Percentiles rank a stretch among this genome's conserved stretches.
Evolutionary conservation across 2,888 invertebrate species (phyloP).

Genomic region (Plagiodera versicolora): DNA sequence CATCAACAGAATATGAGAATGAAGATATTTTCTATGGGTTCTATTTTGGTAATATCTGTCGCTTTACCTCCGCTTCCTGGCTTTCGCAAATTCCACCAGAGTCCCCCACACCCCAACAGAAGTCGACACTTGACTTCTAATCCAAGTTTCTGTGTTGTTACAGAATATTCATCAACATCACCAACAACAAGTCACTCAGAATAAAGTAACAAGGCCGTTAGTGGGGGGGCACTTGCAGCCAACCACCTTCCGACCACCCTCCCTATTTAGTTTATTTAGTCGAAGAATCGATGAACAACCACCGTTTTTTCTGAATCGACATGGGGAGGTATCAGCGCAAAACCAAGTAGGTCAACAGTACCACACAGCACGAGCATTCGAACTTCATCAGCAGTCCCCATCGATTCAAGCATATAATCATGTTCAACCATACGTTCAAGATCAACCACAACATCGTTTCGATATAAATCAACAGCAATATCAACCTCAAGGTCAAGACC

Average conservation of each 20-base stretch:
- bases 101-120: constrained; percentile 21
- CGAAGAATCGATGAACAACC: constrained; percentile 31
- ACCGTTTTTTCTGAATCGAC: constrained; percentile 17
- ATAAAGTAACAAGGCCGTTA: constrained; percentile 42
- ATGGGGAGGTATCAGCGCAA: constrained; percentile 9
- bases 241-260: constrained; percentile 54
- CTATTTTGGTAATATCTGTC: background rate
- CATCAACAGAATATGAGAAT: too few relatives aligned
- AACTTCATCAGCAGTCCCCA: constrained; percentile 15
- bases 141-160: constrained; percentile 39
- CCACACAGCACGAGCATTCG: constrained; percentile 16
- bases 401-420: constrained; percentile 3
- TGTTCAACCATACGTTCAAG: constrained; percentile 13
- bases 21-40: too few relatives aligned
- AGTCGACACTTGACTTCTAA: constrained; percentile 20
- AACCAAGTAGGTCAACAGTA: background rate
- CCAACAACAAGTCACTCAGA: constrained; percentile 20
- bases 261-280: constrained; percentile 31
- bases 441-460: constrained; percentile 9
- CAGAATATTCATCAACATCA: constrained; percentile 52
- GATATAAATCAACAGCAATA: constrained; percentile 22
- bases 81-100: constrained; percentile 8
- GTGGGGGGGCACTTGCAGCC: constrained; percentile 53
- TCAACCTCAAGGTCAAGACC: constrained; percentile 33
- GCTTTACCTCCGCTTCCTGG: background rate